Evolutionary conservation across 2,888 invertebrate species (phyloP).

Genomic region (Meiosimyza decipiens): DNA sequence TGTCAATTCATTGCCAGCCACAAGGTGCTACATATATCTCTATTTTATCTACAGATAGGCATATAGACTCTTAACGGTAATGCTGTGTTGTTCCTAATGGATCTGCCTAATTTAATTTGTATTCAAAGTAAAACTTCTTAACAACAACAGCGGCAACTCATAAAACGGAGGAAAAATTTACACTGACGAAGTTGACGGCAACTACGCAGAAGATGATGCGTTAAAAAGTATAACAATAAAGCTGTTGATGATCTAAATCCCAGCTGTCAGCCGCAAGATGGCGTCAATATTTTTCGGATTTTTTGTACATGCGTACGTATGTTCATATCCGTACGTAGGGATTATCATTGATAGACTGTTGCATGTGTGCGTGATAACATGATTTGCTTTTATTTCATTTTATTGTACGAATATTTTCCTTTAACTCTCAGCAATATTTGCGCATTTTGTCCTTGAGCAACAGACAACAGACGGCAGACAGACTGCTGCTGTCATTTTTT

Average conservation of each 20-base stretch:
- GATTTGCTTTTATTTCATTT: conserved; percentile 17
- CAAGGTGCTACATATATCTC: neutral
- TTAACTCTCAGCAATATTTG: too few relatives aligned
- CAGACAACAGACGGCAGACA: neutral
- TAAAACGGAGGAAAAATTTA: neutral
- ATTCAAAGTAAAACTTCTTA: conserved; percentile 24
- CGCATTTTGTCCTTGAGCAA: neutral
- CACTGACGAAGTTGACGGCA: neutral
- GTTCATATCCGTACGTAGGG: neutral
- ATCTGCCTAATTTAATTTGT: conserved; percentile 21
- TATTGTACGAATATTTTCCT: too few relatives aligned
- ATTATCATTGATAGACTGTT: conserved; percentile 4
- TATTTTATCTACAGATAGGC: neutral
- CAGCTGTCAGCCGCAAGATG: conserved; percentile 17
- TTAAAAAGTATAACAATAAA: conserved; percentile 15
- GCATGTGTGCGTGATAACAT: conserved; percentile 3
- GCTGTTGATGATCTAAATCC: neutral
- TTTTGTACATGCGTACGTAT: neutral
- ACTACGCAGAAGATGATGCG: conserved; percentile 4
- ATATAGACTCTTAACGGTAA: conserved; percentile 5
- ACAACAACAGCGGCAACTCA: too few relatives aligned
- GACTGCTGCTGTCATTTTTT: neutral
- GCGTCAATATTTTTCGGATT: conserved; percentile 18
- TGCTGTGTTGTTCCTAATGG: conserved; percentile 9
- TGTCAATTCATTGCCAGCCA: too few relatives aligned